Percentiles rank a stretch among this genome's conserved stretches.
Evolutionary conservation across 2,113 vertebrate genomes (phyloP).

Genomic region (Platichthys stellatus): DNA sequence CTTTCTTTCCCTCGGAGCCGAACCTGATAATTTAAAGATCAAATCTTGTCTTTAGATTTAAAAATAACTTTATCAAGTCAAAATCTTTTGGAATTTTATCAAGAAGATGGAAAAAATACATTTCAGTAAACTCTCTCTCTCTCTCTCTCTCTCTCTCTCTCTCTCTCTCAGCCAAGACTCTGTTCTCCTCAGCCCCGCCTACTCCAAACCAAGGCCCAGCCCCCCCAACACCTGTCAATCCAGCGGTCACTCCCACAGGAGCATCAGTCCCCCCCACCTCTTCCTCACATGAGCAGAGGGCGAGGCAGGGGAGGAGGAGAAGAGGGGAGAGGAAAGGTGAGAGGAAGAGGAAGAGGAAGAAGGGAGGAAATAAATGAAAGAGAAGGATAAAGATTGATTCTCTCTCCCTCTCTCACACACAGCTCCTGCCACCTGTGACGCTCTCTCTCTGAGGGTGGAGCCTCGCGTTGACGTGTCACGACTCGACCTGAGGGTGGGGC

Average conservation of each 20-base stretch:
- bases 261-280: slow-evolving; percentile 19
- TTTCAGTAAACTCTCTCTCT: too few species aligned
- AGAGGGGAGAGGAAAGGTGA: slow-evolving; percentile 52
- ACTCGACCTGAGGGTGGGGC: slow-evolving; percentile 92
- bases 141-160: too few species aligned
- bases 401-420: neutral
- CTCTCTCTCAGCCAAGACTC: slow-evolving; percentile 47
- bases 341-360: neutral
- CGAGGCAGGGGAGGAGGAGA: slow-evolving; percentile 38
- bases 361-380: neutral
- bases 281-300: slow-evolving; percentile 18
- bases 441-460: slow-evolving; percentile 62
- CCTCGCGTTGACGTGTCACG: slow-evolving; percentile 86
- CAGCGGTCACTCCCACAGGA: neutral
- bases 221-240: slow-evolving; percentile 16
- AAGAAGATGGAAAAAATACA: too few species aligned
- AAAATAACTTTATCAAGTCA: too few species aligned
- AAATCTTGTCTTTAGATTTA: too few species aligned
- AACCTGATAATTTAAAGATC: too few species aligned
- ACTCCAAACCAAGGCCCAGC: slow-evolving; percentile 11
- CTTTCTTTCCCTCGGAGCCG: too few species aligned
- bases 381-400: neutral
- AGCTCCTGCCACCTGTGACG: slow-evolving; percentile 31
- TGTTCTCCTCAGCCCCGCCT: slow-evolving; percentile 22
- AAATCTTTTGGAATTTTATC: too few species aligned